A percentile compares a stretch with the other conserved stretches of the same genome.
Evolutionary conservation across 2,113 vertebrate species (phyloP).

Genomic region (Zapornia atra): DNA sequence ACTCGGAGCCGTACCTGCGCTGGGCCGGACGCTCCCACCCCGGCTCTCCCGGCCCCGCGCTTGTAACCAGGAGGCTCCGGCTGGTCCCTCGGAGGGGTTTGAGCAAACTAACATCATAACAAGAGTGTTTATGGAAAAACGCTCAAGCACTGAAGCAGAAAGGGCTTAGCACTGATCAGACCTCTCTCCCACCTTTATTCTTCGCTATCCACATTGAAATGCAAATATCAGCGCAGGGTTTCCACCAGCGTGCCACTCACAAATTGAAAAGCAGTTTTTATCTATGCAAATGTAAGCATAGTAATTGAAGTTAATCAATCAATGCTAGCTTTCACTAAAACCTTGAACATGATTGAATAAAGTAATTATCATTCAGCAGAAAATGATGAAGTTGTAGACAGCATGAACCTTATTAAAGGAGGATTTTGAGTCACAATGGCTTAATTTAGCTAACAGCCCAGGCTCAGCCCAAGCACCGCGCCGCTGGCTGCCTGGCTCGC

Average conservation of each 20-base stretch:
- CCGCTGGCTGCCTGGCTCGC: conserved; percentile 72
- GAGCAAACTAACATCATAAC: conserved; percentile 94
- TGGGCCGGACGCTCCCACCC: background rate
- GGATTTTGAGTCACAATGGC: conserved; percentile 99
- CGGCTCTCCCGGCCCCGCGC: conserved; percentile 71
- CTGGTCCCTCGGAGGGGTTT: conserved; percentile 80
- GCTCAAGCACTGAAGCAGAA: conserved; percentile 94
- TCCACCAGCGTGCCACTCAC: conserved; percentile 99
- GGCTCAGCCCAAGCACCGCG: conserved; percentile 80
- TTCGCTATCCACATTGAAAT: conserved; percentile 99
- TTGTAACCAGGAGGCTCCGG: conserved; percentile 86
- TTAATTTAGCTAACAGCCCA: conserved; percentile 99
- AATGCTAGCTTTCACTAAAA: conserved; percentile 99
- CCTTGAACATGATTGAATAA: conserved; percentile 99
- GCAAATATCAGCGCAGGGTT: conserved; percentile 99
- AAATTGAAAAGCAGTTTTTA: conserved; percentile 99
- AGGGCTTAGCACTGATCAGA: conserved; percentile 99
- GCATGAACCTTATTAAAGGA: conserved; percentile 99
- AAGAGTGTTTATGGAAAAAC: conserved; percentile 93
- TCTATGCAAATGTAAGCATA: conserved; percentile 99
- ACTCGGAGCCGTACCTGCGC: background rate
- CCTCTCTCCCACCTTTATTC: conserved; percentile 99
- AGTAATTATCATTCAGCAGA: conserved; percentile 99
- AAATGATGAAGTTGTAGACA: conserved; percentile 99
- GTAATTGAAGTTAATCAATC: conserved; percentile 99